Evolutionary conservation across 2,797 vertebrate species (phyloP), one percentile per base, ranked within the genome.

Genomic region (Scolopax rusticola): DNA sequence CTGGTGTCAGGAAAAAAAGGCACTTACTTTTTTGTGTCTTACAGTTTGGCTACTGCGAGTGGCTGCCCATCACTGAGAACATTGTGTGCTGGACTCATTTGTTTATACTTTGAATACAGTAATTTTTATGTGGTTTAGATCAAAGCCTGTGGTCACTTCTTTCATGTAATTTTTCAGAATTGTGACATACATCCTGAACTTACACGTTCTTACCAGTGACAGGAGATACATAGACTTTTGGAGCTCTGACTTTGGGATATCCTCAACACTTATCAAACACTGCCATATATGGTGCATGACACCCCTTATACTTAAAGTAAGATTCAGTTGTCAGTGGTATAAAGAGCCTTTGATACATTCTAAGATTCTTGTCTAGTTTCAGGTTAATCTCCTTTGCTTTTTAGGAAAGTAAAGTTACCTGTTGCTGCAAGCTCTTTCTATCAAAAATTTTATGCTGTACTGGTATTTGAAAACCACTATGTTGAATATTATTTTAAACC

Each of bases 231-330:
- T 6, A 51, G 6, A 4, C 25, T 48, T 53, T 80, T 76, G 11
- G 25, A 70, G 4, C 24, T 71, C 30, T 61, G 41, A 13, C 27
- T 53, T 36, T 85, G 8, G 17, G 28, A 41, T 67, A 38, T 40
- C 19, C 25, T 79, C 5, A 70, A 15, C 6, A 50, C 2, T 8
- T 40, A 12, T 7, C 11, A 18, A 54, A 3, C 8, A 19, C 3
- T 36, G 19, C 8, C 4, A 1, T 33, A 51, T 0, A 1, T 0
- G 3, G 5, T 12, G 40, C 3, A 30, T 9, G 32, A 15, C 47
- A 67, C 0, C 0, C 2, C 2, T 6, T 38, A 50, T 40, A 45
- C 6, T 51, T 41, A 47, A 3, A 79, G 30, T 6, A 57, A 73
- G 10, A 12, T 56, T 40, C 30, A 60, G 5, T 6, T 2, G 3